phyloP scores from a whole-genome alignment of 2,113 vertebrate species.

The Triplophysa siluroides region DNA sequence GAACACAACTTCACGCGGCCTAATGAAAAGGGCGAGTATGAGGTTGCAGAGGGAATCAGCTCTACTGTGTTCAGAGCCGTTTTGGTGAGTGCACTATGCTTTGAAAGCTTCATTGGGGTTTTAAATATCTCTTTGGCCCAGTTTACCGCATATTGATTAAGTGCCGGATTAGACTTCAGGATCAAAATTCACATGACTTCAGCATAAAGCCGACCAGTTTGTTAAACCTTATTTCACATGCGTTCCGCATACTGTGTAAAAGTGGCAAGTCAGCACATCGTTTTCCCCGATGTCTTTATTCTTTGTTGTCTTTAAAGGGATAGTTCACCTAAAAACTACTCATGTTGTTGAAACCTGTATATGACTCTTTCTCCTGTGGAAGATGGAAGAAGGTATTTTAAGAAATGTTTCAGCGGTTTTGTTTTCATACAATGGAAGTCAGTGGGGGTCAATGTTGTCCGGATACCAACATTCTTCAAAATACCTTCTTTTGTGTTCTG shows the following conservation, averaged over 20 bases:
- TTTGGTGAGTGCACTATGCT: constrained; percentile 78
- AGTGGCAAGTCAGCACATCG: background rate
- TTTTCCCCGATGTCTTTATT: background rate
- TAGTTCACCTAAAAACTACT: too few species aligned
- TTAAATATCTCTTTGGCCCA: constrained; percentile 28
- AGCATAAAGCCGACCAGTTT: background rate
- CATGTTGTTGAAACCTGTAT: too few species aligned
- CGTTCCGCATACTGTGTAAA: background rate
- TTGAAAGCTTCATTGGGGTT: constrained; percentile 16
- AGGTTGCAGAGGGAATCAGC: constrained; percentile 97
- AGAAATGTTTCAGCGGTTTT: too few species aligned
- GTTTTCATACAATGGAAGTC: too few species aligned
- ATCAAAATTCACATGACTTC: constrained; percentile 33
- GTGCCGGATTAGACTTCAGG: constrained; percentile 35
- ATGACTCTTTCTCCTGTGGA: too few species aligned
- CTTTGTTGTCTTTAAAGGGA: background rate
- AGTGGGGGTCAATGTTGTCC: too few species aligned
- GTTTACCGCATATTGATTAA: constrained; percentile 30
- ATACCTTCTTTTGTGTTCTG: too few species aligned
- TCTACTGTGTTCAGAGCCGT: constrained; percentile 96
- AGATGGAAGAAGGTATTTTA: too few species aligned
- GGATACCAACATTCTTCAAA: too few species aligned
- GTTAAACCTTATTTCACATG: constrained; percentile 1
- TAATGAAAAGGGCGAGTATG: constrained; percentile 97
- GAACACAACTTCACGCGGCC: constrained; percentile 97